Evolutionary conservation across 2,113 vertebrate genomes (phyloP).

Genomic region (Garra rufa): DNA sequence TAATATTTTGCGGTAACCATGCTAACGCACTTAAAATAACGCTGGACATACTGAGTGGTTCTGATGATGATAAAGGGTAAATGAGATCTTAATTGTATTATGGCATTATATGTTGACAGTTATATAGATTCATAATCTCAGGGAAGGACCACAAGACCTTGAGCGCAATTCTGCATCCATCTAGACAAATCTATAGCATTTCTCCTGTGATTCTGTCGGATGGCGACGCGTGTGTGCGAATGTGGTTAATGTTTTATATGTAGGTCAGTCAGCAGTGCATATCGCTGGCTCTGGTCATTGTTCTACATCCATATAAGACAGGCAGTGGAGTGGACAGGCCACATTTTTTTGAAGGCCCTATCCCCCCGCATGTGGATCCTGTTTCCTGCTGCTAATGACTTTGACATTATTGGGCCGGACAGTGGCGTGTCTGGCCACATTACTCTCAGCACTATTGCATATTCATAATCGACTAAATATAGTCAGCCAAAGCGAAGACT

Average conservation of each 20-base stretch:
- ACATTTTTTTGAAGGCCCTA: slow-evolving; percentile 53
- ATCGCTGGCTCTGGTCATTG: slow-evolving; percentile 41
- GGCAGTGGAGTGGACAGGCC: slow-evolving; percentile 55
- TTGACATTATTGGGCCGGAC: slow-evolving; percentile 89
- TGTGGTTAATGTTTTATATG: slow-evolving; percentile 34
- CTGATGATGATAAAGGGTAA: slow-evolving; percentile 25
- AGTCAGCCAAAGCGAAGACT: slow-evolving; percentile 69
- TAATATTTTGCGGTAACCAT: slow-evolving; percentile 4
- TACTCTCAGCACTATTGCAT: slow-evolving; percentile 88
- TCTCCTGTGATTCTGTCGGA: slow-evolving; percentile 16
- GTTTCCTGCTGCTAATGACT: slow-evolving; percentile 62
- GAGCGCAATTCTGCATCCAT: slow-evolving; percentile 18
- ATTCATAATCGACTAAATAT: slow-evolving; percentile 92
- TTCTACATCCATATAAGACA: slow-evolving; percentile 49
- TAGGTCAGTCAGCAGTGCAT: slow-evolving; percentile 47
- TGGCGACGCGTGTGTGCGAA: not conserved
- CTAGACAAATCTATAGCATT: slow-evolving; percentile 23
- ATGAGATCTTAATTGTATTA: slow-evolving; percentile 24
- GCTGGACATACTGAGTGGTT: not conserved
- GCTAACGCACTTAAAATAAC: not conserved
- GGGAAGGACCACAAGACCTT: slow-evolving; percentile 27
- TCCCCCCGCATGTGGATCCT: slow-evolving; percentile 62
- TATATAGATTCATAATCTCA: slow-evolving; percentile 20
- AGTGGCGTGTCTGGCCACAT: slow-evolving; percentile 88
- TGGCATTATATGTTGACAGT: slow-evolving; percentile 28